Percentiles rank a stretch among this genome's conserved stretches.
Conservation (phyloP, 2,797 vertebrate species). For the Dryobates pubescens region DNA sequence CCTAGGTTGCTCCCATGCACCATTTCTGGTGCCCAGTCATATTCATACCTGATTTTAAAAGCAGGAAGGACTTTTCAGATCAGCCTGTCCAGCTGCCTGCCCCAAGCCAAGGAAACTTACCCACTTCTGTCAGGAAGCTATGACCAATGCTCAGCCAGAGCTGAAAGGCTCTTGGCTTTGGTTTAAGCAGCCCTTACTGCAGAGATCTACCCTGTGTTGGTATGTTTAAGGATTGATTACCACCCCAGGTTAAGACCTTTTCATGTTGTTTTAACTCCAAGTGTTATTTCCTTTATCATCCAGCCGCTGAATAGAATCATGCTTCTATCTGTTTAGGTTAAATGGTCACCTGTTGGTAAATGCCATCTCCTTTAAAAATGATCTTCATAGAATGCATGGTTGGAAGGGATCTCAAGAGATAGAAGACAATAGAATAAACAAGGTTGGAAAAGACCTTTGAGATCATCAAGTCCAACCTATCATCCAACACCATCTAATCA, state of each 20-base stretch:
- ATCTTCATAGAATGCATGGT: too few species aligned
- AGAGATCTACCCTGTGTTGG: background rate
- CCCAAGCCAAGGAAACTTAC: background rate
- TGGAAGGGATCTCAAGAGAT: too few species aligned
- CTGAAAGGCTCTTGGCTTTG: background rate
- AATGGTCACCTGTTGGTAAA: background rate
- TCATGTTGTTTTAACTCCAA: background rate
- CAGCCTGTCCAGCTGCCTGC: background rate
- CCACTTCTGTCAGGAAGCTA: background rate
- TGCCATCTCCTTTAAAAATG: background rate
- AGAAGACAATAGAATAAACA: too few species aligned
- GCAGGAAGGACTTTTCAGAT: background rate
- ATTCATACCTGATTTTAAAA: background rate
- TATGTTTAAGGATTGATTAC: background rate
- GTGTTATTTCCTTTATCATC: background rate
- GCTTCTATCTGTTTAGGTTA: background rate
- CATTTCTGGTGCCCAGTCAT: background rate
- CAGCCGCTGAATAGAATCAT: background rate
- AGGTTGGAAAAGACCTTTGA: too few species aligned
- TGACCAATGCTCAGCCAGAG: background rate
- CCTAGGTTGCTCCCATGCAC: background rate
- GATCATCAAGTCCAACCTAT: too few species aligned
- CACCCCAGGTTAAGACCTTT: background rate
- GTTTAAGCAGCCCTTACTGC: background rate
- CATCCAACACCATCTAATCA: too few species aligned